Percentiles rank a stretch among this genome's conserved stretches.
phyloP scores from a whole-genome alignment of 2,888 invertebrate genomes.

The Myathropa florea region DNA sequence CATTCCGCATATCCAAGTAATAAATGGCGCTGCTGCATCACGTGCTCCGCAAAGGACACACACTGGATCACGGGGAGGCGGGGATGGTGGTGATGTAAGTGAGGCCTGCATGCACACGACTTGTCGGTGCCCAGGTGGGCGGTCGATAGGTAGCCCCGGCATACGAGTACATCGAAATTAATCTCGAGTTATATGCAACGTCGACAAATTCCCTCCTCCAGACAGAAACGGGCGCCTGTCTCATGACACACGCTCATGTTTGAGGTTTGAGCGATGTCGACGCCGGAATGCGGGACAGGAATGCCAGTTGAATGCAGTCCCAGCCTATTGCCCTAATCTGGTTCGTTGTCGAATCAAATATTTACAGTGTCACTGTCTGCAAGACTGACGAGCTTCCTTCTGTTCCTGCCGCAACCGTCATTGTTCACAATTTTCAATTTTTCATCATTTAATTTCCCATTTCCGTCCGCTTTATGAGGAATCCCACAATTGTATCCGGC shows the following conservation, averaged over 20 bases:
- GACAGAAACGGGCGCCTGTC: background rate
- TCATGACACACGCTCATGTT: background rate
- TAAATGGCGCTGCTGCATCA: constrained; percentile 51
- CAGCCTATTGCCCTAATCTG: constrained; percentile 5
- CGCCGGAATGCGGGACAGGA: background rate
- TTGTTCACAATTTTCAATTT: constrained; percentile 18
- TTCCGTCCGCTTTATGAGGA: constrained; percentile 20
- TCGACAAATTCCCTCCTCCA: constrained; percentile 33
- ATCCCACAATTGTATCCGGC: constrained; percentile 13
- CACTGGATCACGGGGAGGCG: background rate
- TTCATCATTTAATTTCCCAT: constrained; percentile 36
- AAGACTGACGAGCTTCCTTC: background rate
- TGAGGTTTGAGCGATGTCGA: constrained; percentile 1
- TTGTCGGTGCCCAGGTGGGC: constrained; percentile 35
- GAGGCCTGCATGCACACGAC: background rate
- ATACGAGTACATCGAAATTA: constrained; percentile 53
- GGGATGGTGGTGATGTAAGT: constrained; percentile 8
- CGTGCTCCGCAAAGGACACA: constrained; percentile 28
- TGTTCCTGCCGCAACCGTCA: no score
- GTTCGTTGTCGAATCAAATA: background rate
- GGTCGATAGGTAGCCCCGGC: background rate
- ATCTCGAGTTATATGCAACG: constrained; percentile 49
- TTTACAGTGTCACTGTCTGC: background rate
- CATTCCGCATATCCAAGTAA: constrained; percentile 51
- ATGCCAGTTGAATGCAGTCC: background rate